Base-by-base conservation (phyloP, 35 echinoderm and acorn worm species). In the Ophiothrix spiculata region DNA sequence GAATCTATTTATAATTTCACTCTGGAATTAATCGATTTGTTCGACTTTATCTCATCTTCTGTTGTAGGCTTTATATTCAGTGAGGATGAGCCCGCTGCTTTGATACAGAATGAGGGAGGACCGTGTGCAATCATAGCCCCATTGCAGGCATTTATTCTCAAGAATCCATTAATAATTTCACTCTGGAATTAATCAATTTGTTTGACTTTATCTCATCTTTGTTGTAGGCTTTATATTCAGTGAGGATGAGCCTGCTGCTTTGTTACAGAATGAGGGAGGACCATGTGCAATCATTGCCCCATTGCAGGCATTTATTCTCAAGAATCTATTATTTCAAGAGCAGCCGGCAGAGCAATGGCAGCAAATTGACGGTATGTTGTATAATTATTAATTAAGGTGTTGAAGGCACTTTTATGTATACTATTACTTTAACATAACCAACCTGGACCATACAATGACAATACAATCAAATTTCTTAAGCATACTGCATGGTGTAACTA, bases 211-310 rank as follows among this genome's bases (percentile, higher is more conserved):
- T n/a, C n/a, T n/a, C n/a, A n/a, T 11, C 54, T 89, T 38, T 31
- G 1, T 54, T 64, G 3, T 33, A 89, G 87, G 87, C 14, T 93
- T 93, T 84, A 77, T 82, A 74, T 87, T 87, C 73, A 94, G 83
- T 83, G 88, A 94, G 34, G 79, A 90, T 78, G 86, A 90, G 75
- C 84, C 88, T 33, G 39, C 87, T 2, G 87, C 87, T 75, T 36
- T 89, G 10, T 33, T 89, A 8, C 87, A 89, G 40, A 79, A 89
- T 56, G 87, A 89, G 35, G 87, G 87, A 23, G 92, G 92, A 75
- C 92, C 92, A 39, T 94, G 92, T 94, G 92, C 92, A 37, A 83
- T 94, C 33, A 82, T 94, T 45, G 92, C 92, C 38, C 92, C 92
- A 36, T 40, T 94, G 33, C 92, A 94, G 74, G 92, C 88, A 25